A percentile compares a stretch with the other conserved stretches of the same genome.
Conservation (phyloP, 2,113 vertebrate species). For the Pelecanus crispus region DNA sequence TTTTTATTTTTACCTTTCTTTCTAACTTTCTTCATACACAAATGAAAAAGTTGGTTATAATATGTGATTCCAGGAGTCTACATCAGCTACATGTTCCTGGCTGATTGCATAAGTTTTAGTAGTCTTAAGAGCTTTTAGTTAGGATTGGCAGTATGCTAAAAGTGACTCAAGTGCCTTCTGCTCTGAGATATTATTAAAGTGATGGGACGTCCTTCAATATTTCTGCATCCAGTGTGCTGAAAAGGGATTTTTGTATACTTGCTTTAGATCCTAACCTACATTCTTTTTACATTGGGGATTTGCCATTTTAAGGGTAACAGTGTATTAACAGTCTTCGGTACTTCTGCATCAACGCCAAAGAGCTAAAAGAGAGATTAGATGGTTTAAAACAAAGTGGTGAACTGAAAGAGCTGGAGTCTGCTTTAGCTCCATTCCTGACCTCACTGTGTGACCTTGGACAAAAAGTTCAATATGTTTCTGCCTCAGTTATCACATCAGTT, state of each 20-base stretch:
- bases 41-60: background rate
- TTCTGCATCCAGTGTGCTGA: background rate
- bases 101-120: background rate
- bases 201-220: background rate
- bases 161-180: background rate
- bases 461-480: constrained; percentile 50
- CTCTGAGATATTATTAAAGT: background rate
- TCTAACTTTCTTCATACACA: background rate
- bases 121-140: background rate
- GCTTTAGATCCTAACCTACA: background rate
- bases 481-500: constrained; percentile 41
- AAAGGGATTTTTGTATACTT: background rate
- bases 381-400: background rate
- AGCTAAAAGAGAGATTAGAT: background rate
- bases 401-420: constrained; percentile 1
- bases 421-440: constrained; percentile 23
- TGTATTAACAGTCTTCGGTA: background rate
- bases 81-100: background rate
- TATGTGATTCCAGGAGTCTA: background rate
- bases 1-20: background rate
- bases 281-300: background rate
- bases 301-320: background rate
- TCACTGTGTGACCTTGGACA: constrained; percentile 35
- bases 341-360: background rate
- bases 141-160: background rate